These are phyloP conservation scores for Ectobius pallidus DNA, from an alignment of 2,888 invertebrate genomes.

Conservation along the genomic window DNA sequence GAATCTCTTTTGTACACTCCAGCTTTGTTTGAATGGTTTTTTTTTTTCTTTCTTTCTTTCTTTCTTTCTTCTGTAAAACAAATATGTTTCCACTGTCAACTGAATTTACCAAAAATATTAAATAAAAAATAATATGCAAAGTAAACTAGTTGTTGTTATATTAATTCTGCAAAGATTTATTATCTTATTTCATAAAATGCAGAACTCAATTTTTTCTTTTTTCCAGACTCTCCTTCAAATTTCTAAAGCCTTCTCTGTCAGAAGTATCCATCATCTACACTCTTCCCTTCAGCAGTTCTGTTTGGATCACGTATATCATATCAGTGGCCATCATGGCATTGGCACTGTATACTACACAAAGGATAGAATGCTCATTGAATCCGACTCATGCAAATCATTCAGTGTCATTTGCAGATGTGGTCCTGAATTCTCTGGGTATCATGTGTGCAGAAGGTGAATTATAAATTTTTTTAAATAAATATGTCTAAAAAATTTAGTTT, in stretches of 20 bases:
- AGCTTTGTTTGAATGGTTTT: too few relatives aligned
- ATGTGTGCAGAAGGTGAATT: background rate
- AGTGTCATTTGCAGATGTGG: background rate
- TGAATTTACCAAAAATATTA: too few relatives aligned
- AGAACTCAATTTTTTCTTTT: background rate
- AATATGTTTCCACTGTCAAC: too few relatives aligned
- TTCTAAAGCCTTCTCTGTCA: conserved; percentile 7
- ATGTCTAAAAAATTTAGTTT: too few relatives aligned
- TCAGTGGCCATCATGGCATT: background rate
- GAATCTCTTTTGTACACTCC: too few relatives aligned
- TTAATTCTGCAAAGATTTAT: too few relatives aligned
- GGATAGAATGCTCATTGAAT: background rate
- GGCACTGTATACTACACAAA: background rate
- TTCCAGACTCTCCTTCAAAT: background rate
- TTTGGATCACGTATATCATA: background rate
- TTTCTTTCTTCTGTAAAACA: too few relatives aligned
- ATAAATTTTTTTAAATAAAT: too few relatives aligned
- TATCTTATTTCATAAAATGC: too few relatives aligned
- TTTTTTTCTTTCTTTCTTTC: too few relatives aligned
- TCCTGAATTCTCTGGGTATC: background rate
- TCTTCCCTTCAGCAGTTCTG: background rate
- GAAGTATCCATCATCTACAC: background rate
- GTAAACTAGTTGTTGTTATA: too few relatives aligned
- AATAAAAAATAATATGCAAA: too few relatives aligned
- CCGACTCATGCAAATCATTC: background rate